Evolutionary conservation across 2,113 vertebrate species (phyloP).

Genomic region (Esox niger): DNA sequence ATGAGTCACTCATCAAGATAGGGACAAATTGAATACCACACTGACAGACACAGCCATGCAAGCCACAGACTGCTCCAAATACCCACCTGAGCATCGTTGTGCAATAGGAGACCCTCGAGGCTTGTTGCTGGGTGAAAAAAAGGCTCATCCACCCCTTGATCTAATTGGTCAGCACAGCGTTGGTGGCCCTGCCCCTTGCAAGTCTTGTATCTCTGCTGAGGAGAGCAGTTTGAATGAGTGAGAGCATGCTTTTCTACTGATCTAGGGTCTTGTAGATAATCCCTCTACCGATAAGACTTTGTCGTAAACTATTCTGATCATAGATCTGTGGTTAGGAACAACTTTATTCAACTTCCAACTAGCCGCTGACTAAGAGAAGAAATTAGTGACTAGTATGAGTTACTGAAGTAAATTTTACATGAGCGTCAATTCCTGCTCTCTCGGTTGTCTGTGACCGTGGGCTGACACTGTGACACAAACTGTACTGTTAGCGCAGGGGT

Average conservation of each 20-base stretch:
- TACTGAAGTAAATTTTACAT: background rate
- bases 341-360: no score
- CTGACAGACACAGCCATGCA: slow-evolving; percentile 18
- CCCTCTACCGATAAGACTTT: no score
- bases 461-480: background rate
- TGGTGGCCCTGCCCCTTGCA: slow-evolving; percentile 44
- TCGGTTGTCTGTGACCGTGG: background rate
- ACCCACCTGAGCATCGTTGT: slow-evolving; percentile 53
- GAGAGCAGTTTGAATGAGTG: slow-evolving; percentile 39
- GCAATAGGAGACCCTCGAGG: slow-evolving; percentile 40
- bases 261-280: background rate
- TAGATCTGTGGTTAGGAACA: no score
- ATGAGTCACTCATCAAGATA: slow-evolving; percentile 32
- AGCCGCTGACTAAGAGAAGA: background rate
- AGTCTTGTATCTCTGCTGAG: slow-evolving; percentile 39
- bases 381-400: background rate
- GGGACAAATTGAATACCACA: slow-evolving; percentile 25
- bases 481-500: background rate
- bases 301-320: no score
- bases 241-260: background rate
- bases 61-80: slow-evolving; percentile 29
- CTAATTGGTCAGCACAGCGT: slow-evolving; percentile 52
- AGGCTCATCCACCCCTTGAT: slow-evolving; percentile 67
- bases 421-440: no score
- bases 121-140: slow-evolving; percentile 69